Evolutionary conservation across 2,888 invertebrate genomes (phyloP), one percentile per base, ranked within the genome.

Genomic region (Trisateles emortualis): DNA sequence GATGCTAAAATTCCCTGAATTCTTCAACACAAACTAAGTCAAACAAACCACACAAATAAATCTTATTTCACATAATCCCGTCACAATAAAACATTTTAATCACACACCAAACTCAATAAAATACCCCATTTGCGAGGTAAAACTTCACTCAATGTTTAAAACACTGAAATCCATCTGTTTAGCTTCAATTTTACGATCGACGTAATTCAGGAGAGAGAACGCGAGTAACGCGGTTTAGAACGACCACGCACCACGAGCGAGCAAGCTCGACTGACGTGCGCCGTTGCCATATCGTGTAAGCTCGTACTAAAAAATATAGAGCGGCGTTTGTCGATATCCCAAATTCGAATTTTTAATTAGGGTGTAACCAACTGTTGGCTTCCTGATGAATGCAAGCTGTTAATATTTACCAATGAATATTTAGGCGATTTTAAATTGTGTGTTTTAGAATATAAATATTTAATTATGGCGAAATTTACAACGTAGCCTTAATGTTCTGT

Each of bases 111-210:
- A 72, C 68, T 65, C 62, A 26, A 69, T 75, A 74, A 73, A 75
- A 72, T 64, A 61, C 52, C 40, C 48, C 45, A 65, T 68, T 63
- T 62, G 65, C 58, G 54, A 52, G 54, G 63, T 66, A 58, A 61
- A 72, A 67, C 63, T 67, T 64, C 62, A 59, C 48, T 51, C 48
- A 42, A 52, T 51, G 59, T 59, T 65, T 58, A 63, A 59, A 65
- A 66, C 81, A 82, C 81, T 81, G 81, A 75, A 81, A 79, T 80
- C 79, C 80, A 68, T 68, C 68, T 76, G 69, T 64, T 50, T 59
- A 65, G 61, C 62, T 59, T 77, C 64, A 74, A 59, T 65, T 74
- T 79, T 78, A 79, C 79, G 77, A 77, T 46, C 67, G 68, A 59
- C 70, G 79, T 71, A 63, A 68, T 64, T 65, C 43, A 51, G 44